These are phyloP conservation scores for Philotrypesis tridentata DNA, from an alignment of 1,140 invertebrate species.

Conservation along the genomic window DNA sequence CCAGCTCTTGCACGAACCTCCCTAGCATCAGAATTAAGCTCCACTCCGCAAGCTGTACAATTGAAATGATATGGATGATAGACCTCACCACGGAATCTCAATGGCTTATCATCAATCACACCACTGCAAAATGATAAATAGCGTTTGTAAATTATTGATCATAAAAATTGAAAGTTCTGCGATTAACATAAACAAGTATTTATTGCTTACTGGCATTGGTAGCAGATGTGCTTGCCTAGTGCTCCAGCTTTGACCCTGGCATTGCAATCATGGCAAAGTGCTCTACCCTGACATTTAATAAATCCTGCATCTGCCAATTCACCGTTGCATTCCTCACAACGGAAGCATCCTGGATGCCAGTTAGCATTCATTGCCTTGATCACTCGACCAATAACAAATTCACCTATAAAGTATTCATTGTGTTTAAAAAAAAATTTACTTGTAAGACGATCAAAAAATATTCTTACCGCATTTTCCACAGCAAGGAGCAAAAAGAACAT, in stretches of 20 bases:
- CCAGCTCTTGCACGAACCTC: constrained; percentile 94
- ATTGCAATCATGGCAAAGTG: constrained; percentile 98
- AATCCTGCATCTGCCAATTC: constrained; percentile 97
- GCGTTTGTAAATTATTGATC: constrained; percentile 13
- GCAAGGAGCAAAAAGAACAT: constrained; percentile 98
- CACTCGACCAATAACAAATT: constrained; percentile 97
- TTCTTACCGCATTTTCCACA: constrained; percentile 95
- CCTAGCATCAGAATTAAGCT: constrained; percentile 91
- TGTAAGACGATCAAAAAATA: constrained; percentile 42
- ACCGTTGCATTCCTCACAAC: constrained; percentile 93
- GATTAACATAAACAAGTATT: neutral
- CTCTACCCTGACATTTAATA: constrained; percentile 93
- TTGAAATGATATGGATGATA: constrained; percentile 99
- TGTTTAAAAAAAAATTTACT: constrained; percentile 21
- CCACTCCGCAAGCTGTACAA: constrained; percentile 91
- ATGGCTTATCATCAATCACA: constrained; percentile 96
- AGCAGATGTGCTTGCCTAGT: constrained; percentile 97
- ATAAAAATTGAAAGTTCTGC: constrained; percentile 38
- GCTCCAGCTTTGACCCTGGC: constrained; percentile 95
- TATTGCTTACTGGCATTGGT: constrained; percentile 96
- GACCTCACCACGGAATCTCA: constrained; percentile 96
- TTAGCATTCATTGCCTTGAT: constrained; percentile 99
- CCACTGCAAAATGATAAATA: constrained; percentile 77
- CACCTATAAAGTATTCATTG: constrained; percentile 75
- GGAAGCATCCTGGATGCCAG: constrained; percentile 99